Percentiles rank a stretch among this genome's conserved stretches.
Conservation (phyloP, 2,113 vertebrate species). For the Syrrhaptes paradoxus region DNA sequence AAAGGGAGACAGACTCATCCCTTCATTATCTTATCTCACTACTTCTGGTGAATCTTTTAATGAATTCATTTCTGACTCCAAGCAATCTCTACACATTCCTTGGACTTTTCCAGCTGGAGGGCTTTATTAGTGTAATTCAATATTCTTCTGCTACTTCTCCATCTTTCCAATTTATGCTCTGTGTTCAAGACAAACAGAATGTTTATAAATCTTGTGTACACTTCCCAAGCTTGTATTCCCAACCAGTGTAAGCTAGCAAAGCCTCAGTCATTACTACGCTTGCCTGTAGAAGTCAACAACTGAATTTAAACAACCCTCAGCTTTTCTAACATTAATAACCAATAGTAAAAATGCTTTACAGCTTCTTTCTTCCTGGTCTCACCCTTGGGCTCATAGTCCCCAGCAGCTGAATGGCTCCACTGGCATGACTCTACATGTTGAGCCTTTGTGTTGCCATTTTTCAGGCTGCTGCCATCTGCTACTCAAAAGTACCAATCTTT, state of each 20-base stretch:
- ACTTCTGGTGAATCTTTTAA: not conserved
- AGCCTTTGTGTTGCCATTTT: not conserved
- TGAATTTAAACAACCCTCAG: not conserved
- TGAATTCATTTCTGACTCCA: not conserved
- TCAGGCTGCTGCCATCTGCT: not conserved
- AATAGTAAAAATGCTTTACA: not conserved
- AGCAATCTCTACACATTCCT: not conserved
- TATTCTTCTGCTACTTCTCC: not conserved
- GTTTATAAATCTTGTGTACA: not conserved
- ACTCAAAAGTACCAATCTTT: not conserved
- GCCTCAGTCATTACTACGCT: not conserved
- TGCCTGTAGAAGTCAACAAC: accelerated
- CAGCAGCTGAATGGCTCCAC: not conserved
- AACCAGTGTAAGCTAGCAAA: not conserved
- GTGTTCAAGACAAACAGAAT: not conserved
- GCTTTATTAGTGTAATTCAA: constrained; percentile 7
- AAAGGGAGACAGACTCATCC: not conserved
- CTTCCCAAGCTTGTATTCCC: not conserved
- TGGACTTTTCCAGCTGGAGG: not conserved
- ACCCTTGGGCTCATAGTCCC: not conserved
- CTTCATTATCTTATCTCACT: constrained; percentile 5
- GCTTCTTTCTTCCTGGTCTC: not conserved
- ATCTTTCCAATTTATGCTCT: not conserved
- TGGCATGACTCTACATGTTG: accelerated
- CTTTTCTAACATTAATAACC: not conserved